Base-by-base conservation (phyloP, 2,888 invertebrate genomes). In the Drosophila flavopinicola region DNA sequence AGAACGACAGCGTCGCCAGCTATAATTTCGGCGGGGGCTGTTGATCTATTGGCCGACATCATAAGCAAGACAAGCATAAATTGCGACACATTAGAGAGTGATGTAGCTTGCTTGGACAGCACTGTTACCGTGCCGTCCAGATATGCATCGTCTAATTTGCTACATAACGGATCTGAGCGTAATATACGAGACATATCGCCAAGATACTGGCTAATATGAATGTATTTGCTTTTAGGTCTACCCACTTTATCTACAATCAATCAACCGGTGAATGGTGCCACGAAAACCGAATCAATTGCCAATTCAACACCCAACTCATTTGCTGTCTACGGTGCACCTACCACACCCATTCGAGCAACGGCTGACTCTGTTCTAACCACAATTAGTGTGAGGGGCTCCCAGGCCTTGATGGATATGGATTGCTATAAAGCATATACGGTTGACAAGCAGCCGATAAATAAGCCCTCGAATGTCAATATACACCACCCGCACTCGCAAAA, bases 1-100 rank as follows among this genome's bases (percentile, higher is more conserved):
- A 20, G n/a, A n/a, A n/a, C 41, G 2, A 67, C 67, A 0, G 27
- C 30, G 15, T 70, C 66, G 9, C 70, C 69, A 9, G 48, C 41
- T 23, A 35, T 33, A 11, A 39, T 24, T 13, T 6, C 48, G 0
- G 23, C 32, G 1, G 37, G 52, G 6, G 42, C 58, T 1, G 61
- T 75, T 4, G 83, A 85, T 29, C 30, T 68, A 0, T 52, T 83
- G 6, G 49, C 60, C 4, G 83, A 83, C 7, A 75, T 67, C 11
- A 65, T 83, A 9, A 66, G 57, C 44, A 66, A 83, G 39, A 49
- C 77, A 1, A 65, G 41, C 29, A 49, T 85, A 3, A 73, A 66
- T 10, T 69, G 58, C 25, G 53, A 44, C 9, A 37, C 41, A 15
- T 52, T 51, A 7, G 57, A 67, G 6, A 24, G 38, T 13, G 35